These are phyloP conservation scores for Procambarus clarkii DNA, from an alignment of 1,140 invertebrate species.

Conservation along the genomic window DNA sequence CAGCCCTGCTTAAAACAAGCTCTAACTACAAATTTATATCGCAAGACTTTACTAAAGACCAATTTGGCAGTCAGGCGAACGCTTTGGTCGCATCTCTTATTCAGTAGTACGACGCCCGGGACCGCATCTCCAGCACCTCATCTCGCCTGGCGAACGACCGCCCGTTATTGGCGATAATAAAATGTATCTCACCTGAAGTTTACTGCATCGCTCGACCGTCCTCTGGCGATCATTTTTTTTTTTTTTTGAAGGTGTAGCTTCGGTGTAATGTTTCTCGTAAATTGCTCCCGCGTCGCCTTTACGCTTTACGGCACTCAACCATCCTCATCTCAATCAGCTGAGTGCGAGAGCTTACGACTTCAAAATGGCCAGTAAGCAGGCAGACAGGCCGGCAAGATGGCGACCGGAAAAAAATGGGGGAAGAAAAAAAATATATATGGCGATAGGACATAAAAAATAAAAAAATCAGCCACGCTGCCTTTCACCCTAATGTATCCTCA, in stretches of 20 bases:
- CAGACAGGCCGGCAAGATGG: too few species aligned
- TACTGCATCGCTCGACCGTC: not conserved
- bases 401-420: too few species aligned
- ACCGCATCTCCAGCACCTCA: not conserved
- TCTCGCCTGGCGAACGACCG: not conserved
- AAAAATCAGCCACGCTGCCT: too few species aligned
- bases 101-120: not conserved
- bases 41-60: slow-evolving; percentile 4
- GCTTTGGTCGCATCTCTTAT: not conserved
- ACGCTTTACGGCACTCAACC: not conserved
- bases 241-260: not conserved
- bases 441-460: too few species aligned
- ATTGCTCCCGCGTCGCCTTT: not conserved
- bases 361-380: not conserved
- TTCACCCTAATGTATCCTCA: too few species aligned
- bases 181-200: slow-evolving; percentile 2
- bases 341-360: not conserved
- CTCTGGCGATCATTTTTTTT: not conserved
- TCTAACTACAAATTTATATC: not conserved
- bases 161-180: not conserved
- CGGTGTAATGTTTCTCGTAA: not conserved
- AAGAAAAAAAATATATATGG: too few species aligned
- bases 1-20: not conserved
- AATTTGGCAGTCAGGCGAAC: not conserved
- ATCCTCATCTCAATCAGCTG: not conserved